A percentile compares a stretch with the other conserved stretches of the same genome.
phyloP scores from a whole-genome alignment of 2,888 invertebrate species.

The Aphelenchoides bicaudatus region DNA sequence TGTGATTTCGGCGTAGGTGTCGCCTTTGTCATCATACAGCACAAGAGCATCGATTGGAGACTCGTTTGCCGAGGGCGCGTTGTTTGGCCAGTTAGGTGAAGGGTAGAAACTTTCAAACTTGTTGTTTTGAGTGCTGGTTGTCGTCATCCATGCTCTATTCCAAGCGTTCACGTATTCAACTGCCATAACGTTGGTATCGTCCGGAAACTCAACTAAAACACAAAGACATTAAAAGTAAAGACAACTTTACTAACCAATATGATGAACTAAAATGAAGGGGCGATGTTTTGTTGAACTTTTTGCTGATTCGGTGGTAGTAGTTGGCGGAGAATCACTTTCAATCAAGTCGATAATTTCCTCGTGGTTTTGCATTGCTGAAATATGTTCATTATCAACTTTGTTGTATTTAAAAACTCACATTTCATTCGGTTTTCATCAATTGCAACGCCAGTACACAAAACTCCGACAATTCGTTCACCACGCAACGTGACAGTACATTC shows the following conservation, averaged over 20 bases:
- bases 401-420: constrained; percentile 16
- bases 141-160: too few relatives aligned
- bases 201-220: not conserved
- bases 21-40: too few relatives aligned
- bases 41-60: too few relatives aligned
- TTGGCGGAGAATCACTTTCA: constrained; percentile 3
- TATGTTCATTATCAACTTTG: not conserved
- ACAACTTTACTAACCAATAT: not conserved
- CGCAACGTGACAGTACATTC: constrained; percentile 3
- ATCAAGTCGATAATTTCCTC: constrained; percentile 13
- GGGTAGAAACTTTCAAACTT: too few relatives aligned
- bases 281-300: not conserved
- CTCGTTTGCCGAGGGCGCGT: too few relatives aligned
- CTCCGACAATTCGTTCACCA: constrained; percentile 10
- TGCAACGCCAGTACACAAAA: constrained; percentile 12
- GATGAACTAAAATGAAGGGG: constrained; percentile 18
- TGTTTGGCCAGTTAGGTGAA: too few relatives aligned
- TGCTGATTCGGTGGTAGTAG: not conserved
- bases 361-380: constrained; percentile 9
- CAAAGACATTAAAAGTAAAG: not conserved
- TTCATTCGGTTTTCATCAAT: constrained; percentile 16
- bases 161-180: not conserved
- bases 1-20: not conserved
- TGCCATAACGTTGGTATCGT: not conserved
- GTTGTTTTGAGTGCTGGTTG: too few relatives aligned